Percentiles rank a stretch among this genome's conserved stretches.
These are phyloP conservation scores for Chaetorhynchus papuensis DNA, from an alignment of 2,113 vertebrate species.

Conservation along the genomic window DNA sequence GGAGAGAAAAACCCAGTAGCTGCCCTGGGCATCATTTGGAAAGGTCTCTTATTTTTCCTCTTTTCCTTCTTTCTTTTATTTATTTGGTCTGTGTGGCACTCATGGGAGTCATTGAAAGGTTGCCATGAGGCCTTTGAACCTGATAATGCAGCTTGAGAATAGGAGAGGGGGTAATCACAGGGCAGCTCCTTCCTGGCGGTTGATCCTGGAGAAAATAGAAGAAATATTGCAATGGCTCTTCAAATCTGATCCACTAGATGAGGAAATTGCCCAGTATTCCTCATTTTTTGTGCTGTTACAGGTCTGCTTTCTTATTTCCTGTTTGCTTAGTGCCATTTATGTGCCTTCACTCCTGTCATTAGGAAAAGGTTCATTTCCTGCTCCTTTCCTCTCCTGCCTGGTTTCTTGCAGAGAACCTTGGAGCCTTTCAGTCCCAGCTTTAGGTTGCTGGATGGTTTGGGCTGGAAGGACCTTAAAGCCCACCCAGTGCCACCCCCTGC, in stretches of 20 bases:
- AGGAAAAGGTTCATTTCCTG: neutral
- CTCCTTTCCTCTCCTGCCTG: neutral
- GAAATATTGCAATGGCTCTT: neutral
- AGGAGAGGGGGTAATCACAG: neutral
- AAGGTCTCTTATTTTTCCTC: neutral
- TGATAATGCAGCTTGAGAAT: neutral
- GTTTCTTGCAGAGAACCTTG: neutral
- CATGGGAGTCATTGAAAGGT: neutral
- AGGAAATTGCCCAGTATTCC: neutral
- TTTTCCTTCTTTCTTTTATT: neutral
- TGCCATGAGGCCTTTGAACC: neutral
- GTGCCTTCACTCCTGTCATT: neutral
- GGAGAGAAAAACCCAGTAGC: neutral
- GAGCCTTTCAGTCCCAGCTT: neutral
- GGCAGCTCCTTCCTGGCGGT: neutral
- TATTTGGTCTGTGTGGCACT: neutral
- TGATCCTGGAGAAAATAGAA: neutral
- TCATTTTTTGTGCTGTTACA: neutral
- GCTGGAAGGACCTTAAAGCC: neutral
- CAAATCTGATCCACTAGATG: neutral
- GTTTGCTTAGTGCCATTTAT: neutral
- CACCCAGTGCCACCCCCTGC: fast-evolving
- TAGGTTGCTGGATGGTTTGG: neutral
- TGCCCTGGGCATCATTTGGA: neutral
- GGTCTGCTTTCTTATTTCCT: neutral